Percentiles rank a stretch among this genome's conserved stretches.
These are phyloP conservation scores for Drosophila mojavensis DNA, from an alignment of 1,140 invertebrate species.

Conservation along the genomic window DNA sequence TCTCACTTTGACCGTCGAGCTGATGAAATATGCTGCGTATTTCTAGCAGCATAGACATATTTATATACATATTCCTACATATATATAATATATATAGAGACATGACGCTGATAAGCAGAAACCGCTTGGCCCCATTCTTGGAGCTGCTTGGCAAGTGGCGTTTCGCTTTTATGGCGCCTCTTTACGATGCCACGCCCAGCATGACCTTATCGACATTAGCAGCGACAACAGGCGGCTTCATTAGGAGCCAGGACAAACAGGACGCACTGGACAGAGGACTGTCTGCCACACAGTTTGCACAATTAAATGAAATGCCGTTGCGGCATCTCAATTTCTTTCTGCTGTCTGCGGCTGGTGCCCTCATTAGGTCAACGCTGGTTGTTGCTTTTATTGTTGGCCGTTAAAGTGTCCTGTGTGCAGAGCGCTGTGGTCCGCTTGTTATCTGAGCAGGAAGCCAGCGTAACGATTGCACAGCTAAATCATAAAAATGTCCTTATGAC, in stretches of 20 bases:
- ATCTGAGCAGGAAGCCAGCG: not conserved
- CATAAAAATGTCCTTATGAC: constrained; percentile 10
- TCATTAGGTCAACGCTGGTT: constrained; percentile 60
- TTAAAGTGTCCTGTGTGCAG: constrained; percentile 33
- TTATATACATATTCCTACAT: not conserved
- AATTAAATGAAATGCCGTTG: constrained; percentile 50
- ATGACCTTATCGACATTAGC: constrained; percentile 68
- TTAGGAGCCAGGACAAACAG: constrained; percentile 37
- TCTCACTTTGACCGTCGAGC: constrained; percentile 18
- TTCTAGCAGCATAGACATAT: constrained; percentile 7
- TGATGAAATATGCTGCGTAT: constrained; percentile 40
- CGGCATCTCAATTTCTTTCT: constrained; percentile 64
- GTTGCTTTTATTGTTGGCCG: constrained; percentile 49
- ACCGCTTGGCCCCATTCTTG: not conserved
- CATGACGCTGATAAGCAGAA: constrained; percentile 17
- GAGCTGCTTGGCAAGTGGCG: constrained; percentile 16
- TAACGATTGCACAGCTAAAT: constrained; percentile 19
- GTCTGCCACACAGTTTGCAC: constrained; percentile 40
- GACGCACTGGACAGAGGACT: constrained; percentile 1
- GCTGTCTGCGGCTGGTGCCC: constrained; percentile 44
- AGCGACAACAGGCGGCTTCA: constrained; percentile 52
- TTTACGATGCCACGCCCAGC: constrained; percentile 56
- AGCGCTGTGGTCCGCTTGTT: not conserved
- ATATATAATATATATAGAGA: constrained; percentile 5
- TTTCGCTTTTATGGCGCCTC: constrained; percentile 63